Conservation (phyloP, 2,888 invertebrate genomes). For the Rhaphigaster nebulosa region DNA sequence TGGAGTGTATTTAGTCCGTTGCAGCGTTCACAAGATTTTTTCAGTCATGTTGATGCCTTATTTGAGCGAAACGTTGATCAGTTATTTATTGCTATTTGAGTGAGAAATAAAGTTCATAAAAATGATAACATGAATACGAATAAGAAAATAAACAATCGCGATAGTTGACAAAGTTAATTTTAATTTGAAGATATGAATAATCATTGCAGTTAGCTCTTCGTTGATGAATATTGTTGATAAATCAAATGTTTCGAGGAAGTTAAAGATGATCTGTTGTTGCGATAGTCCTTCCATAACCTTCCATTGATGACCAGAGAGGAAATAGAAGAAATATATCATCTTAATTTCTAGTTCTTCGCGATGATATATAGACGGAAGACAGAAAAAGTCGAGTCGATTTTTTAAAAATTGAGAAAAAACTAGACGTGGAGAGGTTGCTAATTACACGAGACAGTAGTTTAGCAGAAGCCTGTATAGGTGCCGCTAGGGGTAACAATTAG, state of each 20-base stretch:
- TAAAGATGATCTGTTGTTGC: neutral
- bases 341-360: neutral
- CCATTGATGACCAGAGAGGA: neutral
- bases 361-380: neutral
- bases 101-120: too few species aligned
- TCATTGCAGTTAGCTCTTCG: too few species aligned
- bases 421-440: neutral
- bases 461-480: neutral
- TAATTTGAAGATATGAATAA: too few species aligned
- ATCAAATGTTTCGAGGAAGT: neutral
- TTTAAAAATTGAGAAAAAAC: neutral
- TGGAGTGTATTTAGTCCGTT: too few species aligned
- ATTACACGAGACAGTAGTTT: neutral
- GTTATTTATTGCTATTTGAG: too few species aligned
- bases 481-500: slow-evolving; percentile 28
- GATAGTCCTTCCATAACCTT: neutral
- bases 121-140: too few species aligned
- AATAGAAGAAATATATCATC: neutral
- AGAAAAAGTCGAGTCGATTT: neutral
- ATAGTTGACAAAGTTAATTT: too few species aligned
- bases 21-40: too few species aligned
- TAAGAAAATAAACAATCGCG: too few species aligned
- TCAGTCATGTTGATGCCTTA: too few species aligned
- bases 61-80: too few species aligned
- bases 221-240: neutral